Evolutionary conservation across 2,113 vertebrate genomes (phyloP).

Genomic region (Acrocephalus arundinaceus): DNA sequence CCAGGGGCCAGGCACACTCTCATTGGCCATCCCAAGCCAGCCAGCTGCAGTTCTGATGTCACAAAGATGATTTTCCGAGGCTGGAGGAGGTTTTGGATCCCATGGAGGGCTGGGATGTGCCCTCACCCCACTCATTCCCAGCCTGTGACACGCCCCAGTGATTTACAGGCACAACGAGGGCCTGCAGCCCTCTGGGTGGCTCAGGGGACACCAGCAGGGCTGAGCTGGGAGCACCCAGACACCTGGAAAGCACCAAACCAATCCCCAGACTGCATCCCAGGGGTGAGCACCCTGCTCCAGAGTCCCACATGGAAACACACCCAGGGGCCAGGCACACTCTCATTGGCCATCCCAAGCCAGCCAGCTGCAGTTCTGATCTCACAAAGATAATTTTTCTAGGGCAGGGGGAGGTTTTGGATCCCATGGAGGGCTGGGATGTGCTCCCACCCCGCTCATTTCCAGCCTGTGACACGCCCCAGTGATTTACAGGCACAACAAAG

Average conservation of each 20-base stretch:
- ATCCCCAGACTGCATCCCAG: background rate
- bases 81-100: background rate
- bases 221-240: background rate
- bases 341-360: too few species aligned
- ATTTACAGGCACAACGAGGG: too few species aligned
- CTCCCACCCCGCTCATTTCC: background rate
- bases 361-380: too few species aligned
- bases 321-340: too few species aligned
- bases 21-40: accelerated
- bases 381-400: background rate
- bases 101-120: background rate
- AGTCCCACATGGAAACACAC: background rate
- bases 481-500: background rate
- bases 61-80: background rate
- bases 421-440: background rate
- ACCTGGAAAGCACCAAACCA: background rate
- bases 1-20: background rate
- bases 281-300: background rate
- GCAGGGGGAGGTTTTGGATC: background rate
- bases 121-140: background rate
- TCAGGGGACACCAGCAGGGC: background rate
- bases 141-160: background rate
- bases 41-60: background rate
- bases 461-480: background rate
- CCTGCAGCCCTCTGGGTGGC: background rate